Evolutionary conservation across 2,888 invertebrate genomes (phyloP).

Genomic region (Hypomecis atomaria): DNA sequence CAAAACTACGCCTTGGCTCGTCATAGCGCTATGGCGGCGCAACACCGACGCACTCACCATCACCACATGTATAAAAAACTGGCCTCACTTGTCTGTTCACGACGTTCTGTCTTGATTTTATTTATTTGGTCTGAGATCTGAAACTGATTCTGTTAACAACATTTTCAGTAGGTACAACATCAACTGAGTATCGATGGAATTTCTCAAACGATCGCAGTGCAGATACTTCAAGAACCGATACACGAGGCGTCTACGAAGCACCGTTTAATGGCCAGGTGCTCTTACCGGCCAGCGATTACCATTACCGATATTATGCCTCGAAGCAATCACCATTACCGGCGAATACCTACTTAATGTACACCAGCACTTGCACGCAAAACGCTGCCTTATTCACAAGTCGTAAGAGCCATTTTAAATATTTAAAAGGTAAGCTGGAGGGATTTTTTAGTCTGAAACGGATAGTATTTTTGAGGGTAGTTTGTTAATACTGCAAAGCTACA

Average conservation of each 20-base stretch:
- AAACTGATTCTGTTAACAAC: no score
- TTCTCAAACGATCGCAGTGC: not conserved
- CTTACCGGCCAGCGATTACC: constrained; percentile 33
- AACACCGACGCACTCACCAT: no score
- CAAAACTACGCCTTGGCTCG: no score
- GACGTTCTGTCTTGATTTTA: no score
- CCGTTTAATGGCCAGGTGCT: constrained; percentile 36
- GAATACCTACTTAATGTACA: constrained; percentile 24
- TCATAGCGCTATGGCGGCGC: no score
- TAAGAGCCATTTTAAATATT: constrained; percentile 12
- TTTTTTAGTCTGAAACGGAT: not conserved
- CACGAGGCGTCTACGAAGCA: constrained; percentile 1
- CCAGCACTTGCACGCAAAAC: constrained; percentile 17
- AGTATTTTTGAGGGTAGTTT: constrained; percentile 1
- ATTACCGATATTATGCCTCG: constrained; percentile 34
- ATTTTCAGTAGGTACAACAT: no score
- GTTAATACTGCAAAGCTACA: not conserved
- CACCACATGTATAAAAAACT: no score
- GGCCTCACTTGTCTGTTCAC: no score
- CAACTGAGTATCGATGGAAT: no score
- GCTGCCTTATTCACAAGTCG: constrained; percentile 2
- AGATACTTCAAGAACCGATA: not conserved
- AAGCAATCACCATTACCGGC: constrained; percentile 40
- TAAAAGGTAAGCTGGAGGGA: not conserved
- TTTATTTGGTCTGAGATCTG: no score